Base-by-base conservation (phyloP, 2,888 invertebrate species). In the Lepidocyrtinus sp. region DNA sequence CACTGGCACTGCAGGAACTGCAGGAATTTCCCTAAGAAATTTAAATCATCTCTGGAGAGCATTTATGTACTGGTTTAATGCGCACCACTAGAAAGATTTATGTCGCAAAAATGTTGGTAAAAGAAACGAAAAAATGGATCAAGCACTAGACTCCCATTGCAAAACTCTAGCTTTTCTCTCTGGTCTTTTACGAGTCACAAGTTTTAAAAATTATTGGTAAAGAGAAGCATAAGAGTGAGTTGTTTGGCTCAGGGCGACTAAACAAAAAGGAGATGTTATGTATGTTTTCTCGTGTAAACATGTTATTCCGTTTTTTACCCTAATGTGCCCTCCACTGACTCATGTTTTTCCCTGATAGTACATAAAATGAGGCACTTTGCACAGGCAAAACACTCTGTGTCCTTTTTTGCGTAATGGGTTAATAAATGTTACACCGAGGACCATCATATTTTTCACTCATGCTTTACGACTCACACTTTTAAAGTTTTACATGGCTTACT, bases 361-460 rank as follows among this genome's bases (percentile, higher is more conserved):
- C 36, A 36, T 36, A 12, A 36, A 36, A 7, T 36, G 12, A 36
- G 12, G 12, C 5, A 36, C n/a, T n/a, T n/a, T n/a, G n/a, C 5
- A 36, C 36, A 36, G 12, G 36, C 36, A 36, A 71, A 61, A 27
- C 22, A 24, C n/a, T n/a, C n/a, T 36, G 19, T 26, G 59, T 17
- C 50, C 70, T 27, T 64, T 21, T 27, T 25, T 50, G 61, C 72
- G 45, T 64, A 62, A 72, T 64, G 62, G 63, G 25, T 64, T 64
- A n/a, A 72, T 72, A 64, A 62, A 64, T 72, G 64, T 72, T 45
- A 72, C 64, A 45, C 72, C 17, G 45, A 61, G 50, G 25, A 36
- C 45, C 64, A 45, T 72, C 61, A 72, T 64, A 26, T 59, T 70
- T 70, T 26, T 50, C 68, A 22, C 71, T 24, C 17, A n/a, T 19